Conservation (phyloP, 1,140 invertebrate species). For the Lucilia cuprina region DNA sequence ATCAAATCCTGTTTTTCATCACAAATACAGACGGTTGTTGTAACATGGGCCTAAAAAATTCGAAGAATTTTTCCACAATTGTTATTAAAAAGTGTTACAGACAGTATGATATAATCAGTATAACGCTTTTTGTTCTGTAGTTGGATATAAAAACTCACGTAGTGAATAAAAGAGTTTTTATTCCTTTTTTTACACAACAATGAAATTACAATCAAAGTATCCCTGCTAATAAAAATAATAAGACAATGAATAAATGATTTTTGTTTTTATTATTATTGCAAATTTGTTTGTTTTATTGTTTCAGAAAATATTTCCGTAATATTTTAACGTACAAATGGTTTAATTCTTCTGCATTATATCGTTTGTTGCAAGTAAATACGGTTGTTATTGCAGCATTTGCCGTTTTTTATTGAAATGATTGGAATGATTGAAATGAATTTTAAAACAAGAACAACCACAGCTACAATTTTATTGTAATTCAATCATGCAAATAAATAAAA, state of each 20-base stretch:
- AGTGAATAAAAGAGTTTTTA: no score
- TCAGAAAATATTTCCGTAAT: slow-evolving; percentile 3
- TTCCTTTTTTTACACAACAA: neutral
- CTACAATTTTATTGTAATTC: neutral
- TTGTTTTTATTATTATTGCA: neutral
- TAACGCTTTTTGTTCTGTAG: no score
- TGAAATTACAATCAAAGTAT: neutral
- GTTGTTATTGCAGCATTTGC: neutral
- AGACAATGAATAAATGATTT: neutral
- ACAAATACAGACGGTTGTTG: no score
- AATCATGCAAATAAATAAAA: neutral
- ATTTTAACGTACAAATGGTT: neutral
- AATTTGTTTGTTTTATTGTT: neutral
- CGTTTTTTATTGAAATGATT: neutral
- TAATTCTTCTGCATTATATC: neutral
- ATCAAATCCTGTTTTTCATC: no score
- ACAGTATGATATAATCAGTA: no score
- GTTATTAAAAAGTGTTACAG: no score
- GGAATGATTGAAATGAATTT: neutral
- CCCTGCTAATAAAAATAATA: neutral
- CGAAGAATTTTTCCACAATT: no score
- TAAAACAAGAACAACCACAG: neutral
- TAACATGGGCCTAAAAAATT: no score
- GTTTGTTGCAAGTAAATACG: neutral
- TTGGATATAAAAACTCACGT: no score